phyloP scores from a whole-genome alignment of 1,140 invertebrate genomes.

The Wasmannia auropunctata region DNA sequence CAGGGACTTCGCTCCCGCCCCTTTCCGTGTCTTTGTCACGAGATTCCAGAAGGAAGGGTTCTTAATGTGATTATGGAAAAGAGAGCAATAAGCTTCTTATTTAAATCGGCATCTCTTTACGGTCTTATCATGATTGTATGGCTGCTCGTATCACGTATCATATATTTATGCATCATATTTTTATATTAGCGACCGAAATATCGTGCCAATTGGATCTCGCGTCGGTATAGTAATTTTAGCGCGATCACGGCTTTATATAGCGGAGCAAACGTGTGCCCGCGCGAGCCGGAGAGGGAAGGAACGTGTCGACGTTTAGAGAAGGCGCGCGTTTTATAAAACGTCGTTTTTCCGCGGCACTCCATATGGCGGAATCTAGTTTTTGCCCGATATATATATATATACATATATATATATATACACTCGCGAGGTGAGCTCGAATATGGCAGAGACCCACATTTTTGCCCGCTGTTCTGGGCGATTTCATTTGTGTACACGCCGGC shows the following conservation, averaged over 20 bases:
- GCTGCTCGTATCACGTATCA: not conserved
- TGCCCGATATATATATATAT: slow-evolving; percentile 51
- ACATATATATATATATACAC: too few species aligned
- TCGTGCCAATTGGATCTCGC: not conserved
- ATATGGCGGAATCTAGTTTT: slow-evolving; percentile 59
- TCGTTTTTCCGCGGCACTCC: slow-evolving; percentile 41
- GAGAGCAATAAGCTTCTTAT: not conserved
- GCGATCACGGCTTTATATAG: not conserved
- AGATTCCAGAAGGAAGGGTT: not conserved
- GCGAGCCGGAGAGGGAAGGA: not conserved
- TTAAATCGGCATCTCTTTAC: not conserved
- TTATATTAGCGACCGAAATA: not conserved
- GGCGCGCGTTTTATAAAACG: slow-evolving; percentile 48
- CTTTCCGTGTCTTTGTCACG: not conserved
- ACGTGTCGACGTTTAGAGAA: slow-evolving; percentile 42
- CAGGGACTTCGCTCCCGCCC: not conserved
- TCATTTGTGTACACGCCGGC: slow-evolving; percentile 61
- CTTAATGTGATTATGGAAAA: not conserved
- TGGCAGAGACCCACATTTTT: slow-evolving; percentile 60
- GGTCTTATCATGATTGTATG: not conserved
- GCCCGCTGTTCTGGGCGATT: slow-evolving; percentile 55
- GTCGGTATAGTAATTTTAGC: slow-evolving; percentile 7
- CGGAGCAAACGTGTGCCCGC: not conserved
- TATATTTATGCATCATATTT: not conserved
- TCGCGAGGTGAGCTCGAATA: slow-evolving; percentile 44